A percentile compares a stretch with the other conserved stretches of the same genome.
Conservation (phyloP, 64 coral and sea anemone genomes). For the Stylophora pistillata region DNA sequence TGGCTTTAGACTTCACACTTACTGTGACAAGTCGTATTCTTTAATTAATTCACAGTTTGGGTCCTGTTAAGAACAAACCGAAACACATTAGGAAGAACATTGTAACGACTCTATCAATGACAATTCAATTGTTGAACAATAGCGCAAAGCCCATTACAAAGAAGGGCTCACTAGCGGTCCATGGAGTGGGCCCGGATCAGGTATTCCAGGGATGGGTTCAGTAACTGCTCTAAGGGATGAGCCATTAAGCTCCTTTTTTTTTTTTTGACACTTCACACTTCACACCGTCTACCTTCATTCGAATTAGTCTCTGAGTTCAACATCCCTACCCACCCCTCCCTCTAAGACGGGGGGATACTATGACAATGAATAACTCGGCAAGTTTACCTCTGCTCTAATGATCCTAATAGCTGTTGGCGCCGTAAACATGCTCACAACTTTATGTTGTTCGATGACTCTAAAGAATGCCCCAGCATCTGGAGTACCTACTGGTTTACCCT, state of each 20-base stretch:
- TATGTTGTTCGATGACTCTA: constrained; percentile 88
- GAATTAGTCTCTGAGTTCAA: no score
- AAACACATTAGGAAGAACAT: background rate
- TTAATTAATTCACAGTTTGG: constrained; percentile 85
- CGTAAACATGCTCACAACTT: constrained; percentile 92
- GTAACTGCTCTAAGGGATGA: no score
- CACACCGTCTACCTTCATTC: no score
- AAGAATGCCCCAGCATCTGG: constrained; percentile 94
- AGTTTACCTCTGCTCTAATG: constrained; percentile 84
- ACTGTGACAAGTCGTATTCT: constrained; percentile 93
- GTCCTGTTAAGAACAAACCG: constrained; percentile 63
- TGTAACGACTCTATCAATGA: background rate
- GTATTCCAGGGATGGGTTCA: no score
- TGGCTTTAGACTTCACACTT: constrained; percentile 29
- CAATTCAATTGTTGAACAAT: no score
- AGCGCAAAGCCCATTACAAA: no score
- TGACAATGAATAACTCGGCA: background rate
- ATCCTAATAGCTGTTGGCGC: constrained; percentile 93
- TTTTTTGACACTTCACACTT: no score
- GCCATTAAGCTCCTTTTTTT: no score
- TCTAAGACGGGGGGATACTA: no score
- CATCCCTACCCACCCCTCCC: no score
- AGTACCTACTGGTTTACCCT: constrained; percentile 95
- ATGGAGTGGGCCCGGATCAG: no score
- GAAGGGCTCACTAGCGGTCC: no score